These are phyloP conservation scores for Andrena fulva DNA, from an alignment of 2,888 invertebrate species.

Conservation along the genomic window DNA sequence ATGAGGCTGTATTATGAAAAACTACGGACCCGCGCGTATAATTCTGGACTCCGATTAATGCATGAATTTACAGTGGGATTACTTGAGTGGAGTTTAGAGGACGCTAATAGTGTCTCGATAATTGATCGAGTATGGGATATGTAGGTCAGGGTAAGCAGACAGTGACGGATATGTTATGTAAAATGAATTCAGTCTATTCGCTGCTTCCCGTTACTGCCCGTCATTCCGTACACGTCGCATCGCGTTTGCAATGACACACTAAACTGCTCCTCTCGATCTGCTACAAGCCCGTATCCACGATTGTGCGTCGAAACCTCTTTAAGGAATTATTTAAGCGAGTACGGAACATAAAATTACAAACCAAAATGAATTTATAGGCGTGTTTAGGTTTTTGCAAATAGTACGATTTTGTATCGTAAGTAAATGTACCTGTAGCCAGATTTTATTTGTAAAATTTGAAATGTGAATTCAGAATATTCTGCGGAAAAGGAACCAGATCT, in stretches of 20 bases:
- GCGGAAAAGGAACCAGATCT: conserved; percentile 57
- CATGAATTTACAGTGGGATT: background rate
- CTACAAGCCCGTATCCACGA: background rate
- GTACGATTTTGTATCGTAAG: background rate
- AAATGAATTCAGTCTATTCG: conserved; percentile 34
- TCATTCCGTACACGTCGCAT: background rate
- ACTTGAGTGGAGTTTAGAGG: conserved; percentile 4
- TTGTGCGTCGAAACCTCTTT: no score
- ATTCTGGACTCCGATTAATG: background rate
- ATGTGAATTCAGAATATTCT: conserved; percentile 23
- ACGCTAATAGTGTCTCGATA: conserved; percentile 25
- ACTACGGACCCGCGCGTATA: background rate
- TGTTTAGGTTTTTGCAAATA: background rate
- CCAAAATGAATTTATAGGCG: no score
- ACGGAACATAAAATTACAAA: background rate
- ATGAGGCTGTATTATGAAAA: background rate
- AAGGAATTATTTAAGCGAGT: no score
- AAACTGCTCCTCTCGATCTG: background rate
- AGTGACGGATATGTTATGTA: conserved; percentile 18
- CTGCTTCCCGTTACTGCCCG: conserved; percentile 9
- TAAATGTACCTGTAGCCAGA: background rate
- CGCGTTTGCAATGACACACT: background rate
- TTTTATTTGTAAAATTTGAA: background rate
- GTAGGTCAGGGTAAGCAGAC: conserved; percentile 39
- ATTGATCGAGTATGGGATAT: conserved; percentile 33